A percentile compares a stretch with the other conserved stretches of the same genome.
These are phyloP conservation scores for Beaufortia kweichowensis DNA, from an alignment of 2,113 vertebrate species.

Conservation along the genomic window DNA sequence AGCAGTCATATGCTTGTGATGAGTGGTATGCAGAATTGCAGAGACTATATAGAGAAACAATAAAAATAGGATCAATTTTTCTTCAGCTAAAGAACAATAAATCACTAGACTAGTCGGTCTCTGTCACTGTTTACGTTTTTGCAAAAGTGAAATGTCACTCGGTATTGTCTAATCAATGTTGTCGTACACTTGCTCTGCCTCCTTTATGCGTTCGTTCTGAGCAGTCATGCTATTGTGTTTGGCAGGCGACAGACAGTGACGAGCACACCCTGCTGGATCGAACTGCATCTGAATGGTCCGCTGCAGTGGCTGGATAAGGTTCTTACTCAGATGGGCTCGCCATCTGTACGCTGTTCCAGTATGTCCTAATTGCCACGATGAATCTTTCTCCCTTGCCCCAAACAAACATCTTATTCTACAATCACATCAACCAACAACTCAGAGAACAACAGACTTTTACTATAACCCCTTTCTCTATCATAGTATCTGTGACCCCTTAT, in stretches of 20 bases:
- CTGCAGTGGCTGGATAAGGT: slow-evolving; percentile 99
- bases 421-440: slow-evolving; percentile 55
- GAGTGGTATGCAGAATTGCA: too few species aligned
- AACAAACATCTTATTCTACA: slow-evolving; percentile 64
- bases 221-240: slow-evolving; percentile 18
- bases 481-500: slow-evolving; percentile 16
- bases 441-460: slow-evolving; percentile 73
- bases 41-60: too few species aligned
- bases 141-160: too few species aligned
- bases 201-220: neutral
- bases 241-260: slow-evolving; percentile 93
- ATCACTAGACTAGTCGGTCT: too few species aligned
- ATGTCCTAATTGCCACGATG: slow-evolving; percentile 84
- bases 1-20: too few species aligned
- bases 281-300: slow-evolving; percentile 96
- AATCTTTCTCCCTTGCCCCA: slow-evolving; percentile 61
- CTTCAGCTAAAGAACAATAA: too few species aligned
- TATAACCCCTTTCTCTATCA: slow-evolving; percentile 59
- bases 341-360: slow-evolving; percentile 96
- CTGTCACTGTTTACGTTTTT: too few species aligned
- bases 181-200: neutral
- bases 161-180: neutral
- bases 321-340: slow-evolving; percentile 98
- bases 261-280: slow-evolving; percentile 99
- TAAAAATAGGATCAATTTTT: too few species aligned